Base-by-base conservation (phyloP, 2,797 vertebrate species). In the Cirrhinus molitorella region DNA sequence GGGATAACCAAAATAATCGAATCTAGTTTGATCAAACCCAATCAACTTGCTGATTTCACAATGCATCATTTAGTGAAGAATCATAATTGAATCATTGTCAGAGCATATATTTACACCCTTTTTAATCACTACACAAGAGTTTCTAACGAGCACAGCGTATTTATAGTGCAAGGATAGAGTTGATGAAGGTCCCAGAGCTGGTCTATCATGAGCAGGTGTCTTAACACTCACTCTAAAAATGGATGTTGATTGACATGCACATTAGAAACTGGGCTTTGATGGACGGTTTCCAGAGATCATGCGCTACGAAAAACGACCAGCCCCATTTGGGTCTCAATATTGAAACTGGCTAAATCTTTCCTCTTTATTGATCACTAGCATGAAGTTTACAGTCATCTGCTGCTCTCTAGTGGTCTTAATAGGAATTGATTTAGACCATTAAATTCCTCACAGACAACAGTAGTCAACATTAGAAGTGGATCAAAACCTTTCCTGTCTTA, bases 101-200 rank as follows among this genome's bases (percentile, higher is more conserved):
- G 43, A 51, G 40, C 43, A 78, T 78, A 61, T 14, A 45, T 63
- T 31, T 47, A 63, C 59, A 65, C 43, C 23, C 25, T 49, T 9
- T n/a, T n/a, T 49, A 77, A 63, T 78, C 59, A 8, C 40, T n/a
- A 47, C 16, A 47, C 34, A 57, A n/a, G 21, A 57, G 51, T 5
- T 75, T 21, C 31, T 57, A 40, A 37, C 3, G 7, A 55, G 51
- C 7, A 45, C 55, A 31, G 40, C 9, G 75, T 49, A 59, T 31
- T 78, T 49, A 49, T 78, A 31, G 17, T 0, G 59, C 13, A 23
- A 37, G 55, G 43, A n/a, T 2, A 21, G 74, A 63, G 57, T 25
- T 49, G 57, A 31, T n/a, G 59, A 65, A 51, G 31, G 40, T 66
- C 25, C 75, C 75, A 25, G 75, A n/a, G 75, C 75, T 4, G 17